These are phyloP conservation scores for Lasioglossum vierecki DNA, from an alignment of 2,888 invertebrate genomes.

Conservation along the genomic window DNA sequence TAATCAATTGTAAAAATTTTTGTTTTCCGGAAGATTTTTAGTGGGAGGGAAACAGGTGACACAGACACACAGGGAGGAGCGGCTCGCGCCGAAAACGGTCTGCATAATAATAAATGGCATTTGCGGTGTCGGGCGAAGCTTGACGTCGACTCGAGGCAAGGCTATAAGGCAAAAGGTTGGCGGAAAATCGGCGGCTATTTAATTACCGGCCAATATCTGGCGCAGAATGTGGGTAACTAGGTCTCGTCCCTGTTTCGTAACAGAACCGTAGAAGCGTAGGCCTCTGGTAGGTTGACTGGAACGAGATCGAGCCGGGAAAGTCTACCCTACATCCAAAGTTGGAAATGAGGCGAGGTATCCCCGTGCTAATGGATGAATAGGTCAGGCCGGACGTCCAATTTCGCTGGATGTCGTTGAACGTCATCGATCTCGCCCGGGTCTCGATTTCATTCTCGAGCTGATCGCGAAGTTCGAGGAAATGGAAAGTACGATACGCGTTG, in stretches of 20 bases:
- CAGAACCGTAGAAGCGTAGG: constrained; percentile 63
- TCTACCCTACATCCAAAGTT: constrained; percentile 65
- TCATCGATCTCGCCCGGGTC: constrained; percentile 31
- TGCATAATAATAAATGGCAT: constrained; percentile 47
- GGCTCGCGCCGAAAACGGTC: not conserved
- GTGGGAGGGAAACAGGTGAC: not conserved
- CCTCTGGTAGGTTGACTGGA: constrained; percentile 68
- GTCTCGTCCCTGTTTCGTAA: constrained; percentile 75
- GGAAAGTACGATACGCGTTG: not conserved
- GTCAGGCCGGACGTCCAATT: constrained; percentile 36
- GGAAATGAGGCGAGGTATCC: constrained; percentile 59
- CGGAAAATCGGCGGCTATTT: constrained; percentile 64
- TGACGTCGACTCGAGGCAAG: constrained; percentile 17
- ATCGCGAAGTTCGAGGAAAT: not conserved
- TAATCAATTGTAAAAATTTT: no score
- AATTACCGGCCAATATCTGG: constrained; percentile 68
- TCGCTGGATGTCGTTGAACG: constrained; percentile 24
- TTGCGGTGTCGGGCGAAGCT: not conserved
- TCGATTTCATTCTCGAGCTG: constrained; percentile 1
- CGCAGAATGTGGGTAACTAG: constrained; percentile 76
- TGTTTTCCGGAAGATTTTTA: not conserved
- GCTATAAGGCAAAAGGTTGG: constrained; percentile 45
- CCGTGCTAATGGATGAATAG: constrained; percentile 14
- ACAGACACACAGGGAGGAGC: no score
- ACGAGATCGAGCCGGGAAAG: constrained; percentile 71